These are phyloP conservation scores for Rhamphomyia laevipes DNA, from an alignment of 2,888 invertebrate genomes.

Conservation along the genomic window DNA sequence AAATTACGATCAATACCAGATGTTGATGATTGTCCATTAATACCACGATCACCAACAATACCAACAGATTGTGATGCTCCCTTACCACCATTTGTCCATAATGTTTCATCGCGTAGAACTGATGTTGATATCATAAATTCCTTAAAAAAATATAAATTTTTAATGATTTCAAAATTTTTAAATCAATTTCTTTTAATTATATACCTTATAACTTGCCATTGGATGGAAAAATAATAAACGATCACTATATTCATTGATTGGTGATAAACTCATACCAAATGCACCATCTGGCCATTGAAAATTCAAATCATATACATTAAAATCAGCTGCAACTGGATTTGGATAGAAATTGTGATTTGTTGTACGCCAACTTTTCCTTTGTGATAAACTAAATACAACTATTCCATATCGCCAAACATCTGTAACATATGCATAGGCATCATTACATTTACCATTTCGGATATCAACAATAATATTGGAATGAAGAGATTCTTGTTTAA, in stretches of 20 bases:
- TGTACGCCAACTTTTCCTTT: conserved; percentile 32
- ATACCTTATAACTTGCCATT: conserved; percentile 59
- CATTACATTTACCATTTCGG: conserved; percentile 41
- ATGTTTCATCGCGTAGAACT: conserved; percentile 48
- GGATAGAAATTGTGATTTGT: conserved; percentile 33
- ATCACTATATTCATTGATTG: conserved; percentile 40
- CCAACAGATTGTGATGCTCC: conserved; percentile 27
- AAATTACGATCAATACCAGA: conserved; percentile 55
- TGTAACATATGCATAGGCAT: conserved; percentile 48
- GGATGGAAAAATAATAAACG: conserved; percentile 65
- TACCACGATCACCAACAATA: conserved; percentile 42
- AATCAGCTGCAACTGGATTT: conserved; percentile 48
- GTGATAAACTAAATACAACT: conserved; percentile 31
- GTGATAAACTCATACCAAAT: conserved; percentile 61
- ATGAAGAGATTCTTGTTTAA: conserved; percentile 54
- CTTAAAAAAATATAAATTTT: conserved; percentile 16
- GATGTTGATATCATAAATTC: conserved; percentile 63
- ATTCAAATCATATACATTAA: conserved; percentile 58
- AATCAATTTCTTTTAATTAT: not conserved
- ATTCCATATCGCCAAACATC: conserved; percentile 52
- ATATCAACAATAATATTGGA: conserved; percentile 45
- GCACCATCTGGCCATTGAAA: conserved; percentile 77
- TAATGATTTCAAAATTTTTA: not conserved
- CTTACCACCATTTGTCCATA: conserved; percentile 32
- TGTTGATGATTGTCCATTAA: conserved; percentile 57